Evolutionary conservation across 2,113 vertebrate genomes (phyloP).

Genomic region (Hypocryptadius cinnamomeus): DNA sequence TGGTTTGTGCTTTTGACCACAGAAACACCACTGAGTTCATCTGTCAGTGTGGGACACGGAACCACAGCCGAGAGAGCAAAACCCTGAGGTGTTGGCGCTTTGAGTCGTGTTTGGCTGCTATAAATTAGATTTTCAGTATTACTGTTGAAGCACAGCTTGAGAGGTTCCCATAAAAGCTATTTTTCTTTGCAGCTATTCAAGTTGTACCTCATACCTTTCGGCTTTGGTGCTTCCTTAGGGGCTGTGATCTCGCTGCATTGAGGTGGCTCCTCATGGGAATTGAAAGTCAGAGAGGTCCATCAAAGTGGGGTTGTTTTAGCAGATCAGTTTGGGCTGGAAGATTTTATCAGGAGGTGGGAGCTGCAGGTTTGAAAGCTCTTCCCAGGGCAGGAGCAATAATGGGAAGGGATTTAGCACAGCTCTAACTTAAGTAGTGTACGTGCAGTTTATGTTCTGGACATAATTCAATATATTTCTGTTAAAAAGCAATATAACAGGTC

Average conservation of each 20-base stretch:
- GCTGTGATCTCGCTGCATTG: accelerated
- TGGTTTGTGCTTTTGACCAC: neutral
- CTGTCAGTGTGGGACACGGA: neutral
- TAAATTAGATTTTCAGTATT: neutral
- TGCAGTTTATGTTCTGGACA: neutral
- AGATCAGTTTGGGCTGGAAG: neutral
- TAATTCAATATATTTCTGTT: neutral
- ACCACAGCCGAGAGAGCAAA: neutral
- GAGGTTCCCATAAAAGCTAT: neutral
- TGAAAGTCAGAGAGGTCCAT: accelerated
- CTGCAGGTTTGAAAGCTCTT: neutral
- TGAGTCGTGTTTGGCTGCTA: accelerated
- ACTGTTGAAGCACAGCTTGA: neutral
- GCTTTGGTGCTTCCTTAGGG: neutral
- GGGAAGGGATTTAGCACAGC: neutral
- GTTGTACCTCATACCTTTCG: neutral
- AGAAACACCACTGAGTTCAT: neutral
- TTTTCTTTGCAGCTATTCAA: neutral
- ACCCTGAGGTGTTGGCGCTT: neutral
- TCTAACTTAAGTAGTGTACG: neutral
- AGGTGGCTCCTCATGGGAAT: neutral
- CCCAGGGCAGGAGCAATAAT: neutral
- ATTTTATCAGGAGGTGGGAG: neutral
- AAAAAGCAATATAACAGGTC: neutral
- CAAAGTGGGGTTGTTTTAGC: neutral